Evolutionary conservation across 2,888 invertebrate genomes (phyloP), one percentile per base, ranked within the genome.

Genomic region (Chalcis sispes): DNA sequence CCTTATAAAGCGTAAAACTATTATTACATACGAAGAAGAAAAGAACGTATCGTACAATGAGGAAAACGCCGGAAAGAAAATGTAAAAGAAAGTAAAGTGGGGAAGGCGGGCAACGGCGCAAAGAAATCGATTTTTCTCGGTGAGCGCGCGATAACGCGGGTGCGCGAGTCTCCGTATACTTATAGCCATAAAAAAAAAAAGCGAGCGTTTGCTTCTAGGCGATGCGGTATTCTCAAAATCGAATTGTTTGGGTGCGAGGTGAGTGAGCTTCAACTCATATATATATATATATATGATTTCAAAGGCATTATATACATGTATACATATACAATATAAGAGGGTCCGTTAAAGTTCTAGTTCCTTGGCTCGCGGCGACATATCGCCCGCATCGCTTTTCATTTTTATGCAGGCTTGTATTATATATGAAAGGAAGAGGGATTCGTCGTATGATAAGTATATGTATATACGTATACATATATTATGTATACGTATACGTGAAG

Each of bases 71-170:
- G 20, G 27, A 42, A 67, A 25, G 29, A 36, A 52, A 50, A 18
- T 61, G 20, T 8, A 27, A n/a, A n/a, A 8, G 48, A 10, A 42
- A 15, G 42, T 1, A 27, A 27, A 18, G 25, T n/a, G n/a, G n/a
- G n/a, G n/a, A n/a, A 15, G 25, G 36, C 3, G 13, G 46, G n/a
- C 18, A 27, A 50, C 36, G 54, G 52, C 40, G 29, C 20, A 27
- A 70, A 25, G 48, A 29, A 65, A 65, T 72, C 72, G 64, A 72
- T 72, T 65, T 64, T 65, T 20, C 48, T 20, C 15, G 42, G n/a
- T n/a, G n/a, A n/a, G n/a, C n/a, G n/a, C n/a, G n/a, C n/a, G n/a
- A n/a, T n/a, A n/a, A n/a, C n/a, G n/a, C n/a, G n/a, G n/a, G n/a
- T n/a, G n/a, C n/a, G n/a, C n/a, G n/a, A n/a, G n/a, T n/a, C n/a